These are phyloP conservation scores for Sipha flava DNA, from an alignment of 1,140 invertebrate genomes.

Conservation along the genomic window DNA sequence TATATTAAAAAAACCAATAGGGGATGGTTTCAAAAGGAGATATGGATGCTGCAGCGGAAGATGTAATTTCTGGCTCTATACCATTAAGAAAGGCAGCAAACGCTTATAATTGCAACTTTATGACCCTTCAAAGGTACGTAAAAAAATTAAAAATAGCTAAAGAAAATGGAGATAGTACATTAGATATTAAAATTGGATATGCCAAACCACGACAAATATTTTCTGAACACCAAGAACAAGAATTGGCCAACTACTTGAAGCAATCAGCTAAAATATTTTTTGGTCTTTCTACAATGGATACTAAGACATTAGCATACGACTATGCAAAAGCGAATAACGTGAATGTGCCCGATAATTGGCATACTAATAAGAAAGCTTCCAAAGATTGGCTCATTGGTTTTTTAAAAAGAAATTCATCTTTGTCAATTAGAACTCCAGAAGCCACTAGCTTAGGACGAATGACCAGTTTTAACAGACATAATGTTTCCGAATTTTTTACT, in stretches of 20 bases:
- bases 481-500: background rate
- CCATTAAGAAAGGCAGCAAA: background rate
- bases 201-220: background rate
- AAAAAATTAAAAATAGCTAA: background rate
- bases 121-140: background rate
- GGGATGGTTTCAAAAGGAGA: background rate
- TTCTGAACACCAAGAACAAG: background rate
- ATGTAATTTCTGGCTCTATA: background rate
- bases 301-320: background rate
- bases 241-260: background rate
- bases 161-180: background rate
- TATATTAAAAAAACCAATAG: background rate
- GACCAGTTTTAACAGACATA: background rate
- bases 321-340: background rate
- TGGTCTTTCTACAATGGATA: background rate
- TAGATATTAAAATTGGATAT: background rate
- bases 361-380: background rate
- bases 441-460: background rate
- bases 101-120: background rate
- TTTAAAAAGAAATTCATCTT: background rate
- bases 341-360: background rate
- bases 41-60: background rate
- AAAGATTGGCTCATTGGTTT: background rate
- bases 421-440: background rate
- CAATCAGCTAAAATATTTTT: background rate